Conservation (phyloP, 1,140 invertebrate species). For the Tyrophagus putrescentiae region DNA sequence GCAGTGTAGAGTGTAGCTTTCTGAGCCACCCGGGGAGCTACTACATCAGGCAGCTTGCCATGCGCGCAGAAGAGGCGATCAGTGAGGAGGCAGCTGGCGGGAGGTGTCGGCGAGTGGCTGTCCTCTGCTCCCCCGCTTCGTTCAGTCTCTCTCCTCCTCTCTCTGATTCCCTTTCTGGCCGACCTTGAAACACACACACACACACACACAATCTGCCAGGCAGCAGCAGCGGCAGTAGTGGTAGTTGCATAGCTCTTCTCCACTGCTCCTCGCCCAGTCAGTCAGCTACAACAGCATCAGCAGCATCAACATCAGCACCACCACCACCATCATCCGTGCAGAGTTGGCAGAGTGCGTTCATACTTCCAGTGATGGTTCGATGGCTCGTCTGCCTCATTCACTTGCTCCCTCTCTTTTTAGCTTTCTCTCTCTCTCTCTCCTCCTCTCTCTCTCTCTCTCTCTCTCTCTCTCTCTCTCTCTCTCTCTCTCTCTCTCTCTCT, state of each 20-base stretch:
- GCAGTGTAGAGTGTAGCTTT: background rate
- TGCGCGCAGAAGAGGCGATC: too few relatives aligned
- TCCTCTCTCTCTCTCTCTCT: too few relatives aligned
- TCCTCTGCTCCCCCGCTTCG: background rate
- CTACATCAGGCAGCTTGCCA: background rate
- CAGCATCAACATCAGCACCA: background rate
- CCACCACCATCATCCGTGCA: background rate
- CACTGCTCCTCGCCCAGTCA: too few relatives aligned
- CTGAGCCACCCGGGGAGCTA: background rate
- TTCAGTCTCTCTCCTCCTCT: background rate
- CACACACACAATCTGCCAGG: background rate
- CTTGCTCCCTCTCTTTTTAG: background rate
- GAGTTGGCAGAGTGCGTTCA: slow-evolving; percentile 1
- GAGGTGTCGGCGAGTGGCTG: background rate
- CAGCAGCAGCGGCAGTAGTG: background rate
- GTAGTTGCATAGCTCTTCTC: background rate
- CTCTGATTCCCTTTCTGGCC: background rate
- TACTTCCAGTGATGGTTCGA: background rate
- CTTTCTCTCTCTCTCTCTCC: too few relatives aligned
- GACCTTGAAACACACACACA: slow-evolving; percentile 1
- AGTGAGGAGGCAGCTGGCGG: background rate
- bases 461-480: too few relatives aligned
- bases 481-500: too few relatives aligned
- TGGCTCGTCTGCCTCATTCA: background rate
- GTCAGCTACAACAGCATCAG: background rate